Percentiles rank a stretch among this genome's conserved stretches.
phyloP scores from a whole-genome alignment of 2,113 vertebrate species.

The Cyprinodon variegatus region DNA sequence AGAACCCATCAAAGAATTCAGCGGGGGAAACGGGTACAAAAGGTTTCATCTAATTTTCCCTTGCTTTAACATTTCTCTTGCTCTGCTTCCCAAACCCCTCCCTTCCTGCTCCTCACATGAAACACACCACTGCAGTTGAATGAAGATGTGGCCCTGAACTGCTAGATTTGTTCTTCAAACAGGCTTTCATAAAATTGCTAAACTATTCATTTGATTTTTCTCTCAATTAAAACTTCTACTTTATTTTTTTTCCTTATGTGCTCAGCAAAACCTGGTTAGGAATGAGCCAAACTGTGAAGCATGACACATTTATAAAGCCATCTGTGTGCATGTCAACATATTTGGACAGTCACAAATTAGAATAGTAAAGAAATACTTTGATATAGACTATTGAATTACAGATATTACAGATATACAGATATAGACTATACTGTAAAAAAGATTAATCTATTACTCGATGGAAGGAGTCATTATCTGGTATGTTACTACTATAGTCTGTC shows the following conservation, averaged over 20 bases:
- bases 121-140: conserved; percentile 5
- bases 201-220: not conserved
- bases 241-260: conserved; percentile 1
- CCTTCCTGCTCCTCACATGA: conserved; percentile 16
- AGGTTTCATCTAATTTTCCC: conserved; percentile 40
- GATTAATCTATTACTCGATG: no score
- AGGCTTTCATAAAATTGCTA: not conserved
- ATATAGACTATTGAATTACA: no score
- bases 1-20: conserved; percentile 44
- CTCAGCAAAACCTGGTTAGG: not conserved
- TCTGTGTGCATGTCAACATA: no score
- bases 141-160: conserved; percentile 1
- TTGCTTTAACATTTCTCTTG: conserved; percentile 15
- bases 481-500: no score
- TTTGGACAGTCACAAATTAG: no score
- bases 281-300: not conserved
- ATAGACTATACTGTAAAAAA: no score
- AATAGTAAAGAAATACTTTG: no score
- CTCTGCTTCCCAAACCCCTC: not conserved
- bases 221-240: not conserved
- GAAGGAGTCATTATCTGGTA: no score
- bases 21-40: conserved; percentile 29
- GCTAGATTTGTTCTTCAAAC: not conserved
- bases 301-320: no score
- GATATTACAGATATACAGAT: no score